Evolutionary conservation across 2,888 invertebrate species (phyloP).

Genomic region (Erebia epiphron): DNA sequence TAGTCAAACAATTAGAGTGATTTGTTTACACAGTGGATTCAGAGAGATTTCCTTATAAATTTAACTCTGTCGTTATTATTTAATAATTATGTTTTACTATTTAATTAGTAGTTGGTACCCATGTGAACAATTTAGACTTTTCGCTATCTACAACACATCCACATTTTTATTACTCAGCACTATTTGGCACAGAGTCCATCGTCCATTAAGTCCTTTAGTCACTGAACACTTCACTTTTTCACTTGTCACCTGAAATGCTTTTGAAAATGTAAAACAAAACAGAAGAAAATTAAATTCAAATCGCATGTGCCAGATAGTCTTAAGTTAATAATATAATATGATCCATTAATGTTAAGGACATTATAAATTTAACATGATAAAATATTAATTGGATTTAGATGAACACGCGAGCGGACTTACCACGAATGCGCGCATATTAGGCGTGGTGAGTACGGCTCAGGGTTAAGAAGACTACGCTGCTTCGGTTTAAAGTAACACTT

Average conservation of each 20-base stretch:
- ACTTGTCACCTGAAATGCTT: conserved; percentile 48
- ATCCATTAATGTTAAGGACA: neutral
- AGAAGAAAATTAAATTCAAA: conserved; percentile 39
- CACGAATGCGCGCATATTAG: conserved; percentile 78
- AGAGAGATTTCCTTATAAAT: neutral
- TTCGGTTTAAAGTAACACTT: conserved; percentile 46
- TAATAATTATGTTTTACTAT: neutral
- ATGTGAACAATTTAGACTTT: neutral
- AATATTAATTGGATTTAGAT: conserved; percentile 36
- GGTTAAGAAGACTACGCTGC: conserved; percentile 55
- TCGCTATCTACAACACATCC: conserved; percentile 17
- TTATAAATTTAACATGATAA: conserved; percentile 28
- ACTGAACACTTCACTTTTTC: conserved; percentile 67
- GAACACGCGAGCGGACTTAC: conserved; percentile 68
- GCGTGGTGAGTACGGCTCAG: conserved; percentile 55
- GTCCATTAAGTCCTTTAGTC: conserved; percentile 31
- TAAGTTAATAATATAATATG: conserved; percentile 18
- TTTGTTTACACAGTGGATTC: neutral
- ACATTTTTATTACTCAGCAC: conserved; percentile 26
- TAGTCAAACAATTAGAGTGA: neutral
- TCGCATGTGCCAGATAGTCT: conserved; percentile 66
- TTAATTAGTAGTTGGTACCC: neutral
- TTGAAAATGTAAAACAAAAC: conserved; percentile 44
- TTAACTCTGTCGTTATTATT: neutral
- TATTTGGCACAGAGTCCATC: conserved; percentile 31